Percentiles rank a stretch among this genome's conserved stretches.
Conservation (phyloP, 2,888 invertebrate species). For the Azorinus chamasolen region DNA sequence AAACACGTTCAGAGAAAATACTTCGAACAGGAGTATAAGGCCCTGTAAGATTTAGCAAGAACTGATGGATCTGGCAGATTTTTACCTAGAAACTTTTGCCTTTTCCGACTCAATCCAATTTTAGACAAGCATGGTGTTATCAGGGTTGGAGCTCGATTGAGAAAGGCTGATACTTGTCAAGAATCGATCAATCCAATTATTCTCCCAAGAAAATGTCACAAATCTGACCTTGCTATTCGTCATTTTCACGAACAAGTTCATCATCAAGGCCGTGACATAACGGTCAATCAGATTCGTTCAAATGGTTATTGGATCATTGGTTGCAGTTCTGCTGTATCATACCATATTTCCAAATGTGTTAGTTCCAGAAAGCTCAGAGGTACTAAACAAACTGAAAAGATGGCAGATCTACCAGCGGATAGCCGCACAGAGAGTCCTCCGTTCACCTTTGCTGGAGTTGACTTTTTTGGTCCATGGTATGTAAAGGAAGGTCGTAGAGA, state of each 20-base stretch:
- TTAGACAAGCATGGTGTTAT: conserved; percentile 54
- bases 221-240: conserved; percentile 44
- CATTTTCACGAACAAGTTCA: conserved; percentile 49
- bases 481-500: conserved; percentile 71
- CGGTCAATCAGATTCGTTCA: conserved; percentile 58
- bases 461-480: conserved; percentile 80
- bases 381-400: conserved; percentile 68
- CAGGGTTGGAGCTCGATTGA: conserved; percentile 61
- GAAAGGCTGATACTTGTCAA: conserved; percentile 11
- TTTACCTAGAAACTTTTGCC: conserved; percentile 6
- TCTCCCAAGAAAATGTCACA: conserved; percentile 48
- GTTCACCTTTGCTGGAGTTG: conserved; percentile 80
- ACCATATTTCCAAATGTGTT: conserved; percentile 72
- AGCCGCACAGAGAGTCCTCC: conserved; percentile 72
- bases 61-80: neutral
- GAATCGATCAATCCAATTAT: conserved; percentile 50
- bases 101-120: conserved; percentile 55
- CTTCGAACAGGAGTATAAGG: neutral
- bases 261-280: conserved; percentile 60
- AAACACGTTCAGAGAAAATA: neutral
- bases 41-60: neutral
- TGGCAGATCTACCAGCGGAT: conserved; percentile 80
- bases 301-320: conserved; percentile 78
- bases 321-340: conserved; percentile 65
- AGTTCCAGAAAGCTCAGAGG: conserved; percentile 70